Evolutionary conservation across 2,888 invertebrate species (phyloP), one percentile per base, ranked within the genome.

Genomic region (Drosophila seclusa): DNA sequence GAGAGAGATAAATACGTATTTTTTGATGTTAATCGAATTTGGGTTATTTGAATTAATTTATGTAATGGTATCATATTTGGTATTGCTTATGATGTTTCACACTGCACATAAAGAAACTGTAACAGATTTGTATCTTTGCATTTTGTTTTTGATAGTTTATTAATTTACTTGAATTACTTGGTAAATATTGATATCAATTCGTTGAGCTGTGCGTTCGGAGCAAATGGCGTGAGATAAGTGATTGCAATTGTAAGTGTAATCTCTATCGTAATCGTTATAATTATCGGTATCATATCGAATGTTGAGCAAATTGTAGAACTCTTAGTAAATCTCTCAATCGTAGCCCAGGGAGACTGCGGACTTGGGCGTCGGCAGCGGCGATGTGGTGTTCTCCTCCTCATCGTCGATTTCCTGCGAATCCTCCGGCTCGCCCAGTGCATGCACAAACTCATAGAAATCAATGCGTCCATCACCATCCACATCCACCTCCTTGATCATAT

Each of bases 401-500:
- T 87, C 85, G 21, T 97, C 97, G 45, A 96, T 96, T 53, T 95
- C 96, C 80, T 95, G 95, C 32, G 96, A 96, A 87, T 97, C 96
- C 91, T 97, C 97, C 0, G 97, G 97, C 92, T 97, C 97, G 1
- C 97, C 97, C 8, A 97, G 94, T 0, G 97, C 97, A 87, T 97
- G 95, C 3, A 97, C 97, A 73, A 93, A 93, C 96, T 98, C 98
- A 91, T 98, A 96, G 93, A 98, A 98, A 93, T 98, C 98, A 89
- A 98, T 98, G 78, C 97, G 95, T 2, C 98, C 98, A 92, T 98
- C 98, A 1, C 98, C 98, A 92, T 98, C 98, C 2, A 98, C 97
- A 91, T 98, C 98, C 10, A 98, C 98, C 94, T 98, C 98, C 91
- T 98, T 97, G 91, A 98, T 98, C 98, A 98, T 98, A 92, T 98